Evolutionary conservation across 1,140 invertebrate species (phyloP).

Genomic region (Hyles vespertilio): DNA sequence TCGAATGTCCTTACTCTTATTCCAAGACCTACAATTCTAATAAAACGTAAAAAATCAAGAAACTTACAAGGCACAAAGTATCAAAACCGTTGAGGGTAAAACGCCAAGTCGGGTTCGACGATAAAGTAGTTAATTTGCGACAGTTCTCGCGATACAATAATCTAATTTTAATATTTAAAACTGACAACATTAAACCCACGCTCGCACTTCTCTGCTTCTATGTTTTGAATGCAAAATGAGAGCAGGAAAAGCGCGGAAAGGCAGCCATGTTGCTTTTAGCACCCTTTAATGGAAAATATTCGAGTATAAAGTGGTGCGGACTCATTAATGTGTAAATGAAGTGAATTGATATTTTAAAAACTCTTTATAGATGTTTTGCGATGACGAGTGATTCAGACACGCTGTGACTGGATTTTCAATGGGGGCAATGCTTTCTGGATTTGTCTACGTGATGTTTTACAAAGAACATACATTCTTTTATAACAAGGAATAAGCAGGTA

Average conservation of each 20-base stretch:
- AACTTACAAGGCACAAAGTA: background rate
- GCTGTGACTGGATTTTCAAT: too few species aligned
- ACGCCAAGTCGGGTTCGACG: constrained; percentile 2
- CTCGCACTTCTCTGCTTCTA: constrained; percentile 49
- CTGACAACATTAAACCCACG: constrained; percentile 55
- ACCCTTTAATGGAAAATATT: constrained; percentile 62
- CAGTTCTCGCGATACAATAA: constrained; percentile 56
- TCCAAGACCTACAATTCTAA: too few species aligned
- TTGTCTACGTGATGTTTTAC: too few species aligned
- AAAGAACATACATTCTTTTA: too few species aligned
- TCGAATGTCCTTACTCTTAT: too few species aligned
- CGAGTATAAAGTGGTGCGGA: constrained; percentile 42
- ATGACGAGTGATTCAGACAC: constrained; percentile 1
- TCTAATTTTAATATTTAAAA: constrained; percentile 70
- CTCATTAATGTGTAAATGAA: constrained; percentile 57
- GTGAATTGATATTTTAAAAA: constrained; percentile 45
- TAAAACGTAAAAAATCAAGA: too few species aligned
- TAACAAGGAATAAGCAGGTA: too few species aligned
- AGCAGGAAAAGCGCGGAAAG: constrained; percentile 49
- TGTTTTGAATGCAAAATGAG: constrained; percentile 65
- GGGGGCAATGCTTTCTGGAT: too few species aligned
- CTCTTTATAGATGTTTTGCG: constrained; percentile 30
- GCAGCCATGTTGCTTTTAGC: constrained; percentile 66
- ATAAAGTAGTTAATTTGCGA: constrained; percentile 48
- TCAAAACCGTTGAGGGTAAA: too few species aligned